A percentile compares a stretch with the other conserved stretches of the same genome.
phyloP scores from a whole-genome alignment of 2,797 vertebrate species.

The Eulemur mongoz region DNA sequence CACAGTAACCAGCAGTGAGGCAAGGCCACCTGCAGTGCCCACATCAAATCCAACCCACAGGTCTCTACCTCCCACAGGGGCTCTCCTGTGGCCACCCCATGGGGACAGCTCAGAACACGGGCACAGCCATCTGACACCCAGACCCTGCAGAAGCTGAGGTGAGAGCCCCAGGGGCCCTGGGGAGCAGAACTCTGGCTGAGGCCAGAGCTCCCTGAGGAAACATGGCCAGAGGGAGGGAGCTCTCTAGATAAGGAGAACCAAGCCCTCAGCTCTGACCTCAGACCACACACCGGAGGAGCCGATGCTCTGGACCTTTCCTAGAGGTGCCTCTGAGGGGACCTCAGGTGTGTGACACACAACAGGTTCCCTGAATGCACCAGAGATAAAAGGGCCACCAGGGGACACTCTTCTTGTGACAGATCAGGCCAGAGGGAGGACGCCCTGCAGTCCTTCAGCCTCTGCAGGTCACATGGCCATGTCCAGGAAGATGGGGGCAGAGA shows the following conservation, averaged over 20 bases:
- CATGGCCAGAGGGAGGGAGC: neutral
- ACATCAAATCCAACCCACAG: neutral
- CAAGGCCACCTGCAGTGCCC: neutral
- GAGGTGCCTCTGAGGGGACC: neutral
- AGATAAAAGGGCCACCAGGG: neutral
- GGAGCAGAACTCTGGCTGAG: too few relatives aligned
- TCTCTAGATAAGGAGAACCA: neutral
- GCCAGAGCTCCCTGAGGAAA: neutral
- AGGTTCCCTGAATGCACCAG: neutral
- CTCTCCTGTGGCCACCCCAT: neutral
- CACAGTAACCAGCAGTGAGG: neutral
- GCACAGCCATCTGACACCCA: neutral
- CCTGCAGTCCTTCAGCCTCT: neutral
- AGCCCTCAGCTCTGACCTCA: accelerated
- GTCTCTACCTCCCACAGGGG: neutral
- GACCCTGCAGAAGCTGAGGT: neutral
- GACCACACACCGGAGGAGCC: too few relatives aligned
- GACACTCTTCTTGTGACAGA: neutral
- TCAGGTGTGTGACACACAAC: neutral
- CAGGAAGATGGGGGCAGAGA: too few relatives aligned
- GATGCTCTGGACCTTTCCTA: neutral
- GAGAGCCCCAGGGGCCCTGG: neutral
- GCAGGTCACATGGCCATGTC: neutral
- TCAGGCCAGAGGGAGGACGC: neutral
- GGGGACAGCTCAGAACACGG: neutral